Base-by-base conservation (phyloP, 2,797 vertebrate species). In the Orestias chungarensis region DNA sequence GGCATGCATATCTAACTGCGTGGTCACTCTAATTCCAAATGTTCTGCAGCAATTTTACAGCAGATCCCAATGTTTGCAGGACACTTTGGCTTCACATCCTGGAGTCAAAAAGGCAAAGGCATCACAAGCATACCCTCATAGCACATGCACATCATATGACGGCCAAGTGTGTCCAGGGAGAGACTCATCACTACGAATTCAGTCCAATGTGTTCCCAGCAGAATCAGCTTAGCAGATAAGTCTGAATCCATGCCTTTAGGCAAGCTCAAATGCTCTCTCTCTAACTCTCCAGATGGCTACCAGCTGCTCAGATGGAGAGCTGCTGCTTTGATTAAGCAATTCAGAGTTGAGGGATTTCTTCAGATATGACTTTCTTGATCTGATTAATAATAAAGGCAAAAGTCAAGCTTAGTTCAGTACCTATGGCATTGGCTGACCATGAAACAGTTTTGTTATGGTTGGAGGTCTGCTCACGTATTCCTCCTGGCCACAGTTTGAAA, bases 21-120 rank as follows among this genome's bases (percentile, higher is more conserved):
- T 75, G 82, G 80, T 87, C 84, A 85, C 80, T 86, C 82, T 80
- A 80, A 80, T 76, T 67, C 75, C 70, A 64, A 84, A 85, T 74
- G 82, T 81, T 89, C 87, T 84, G 79, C 75, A 85, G 75, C 55
- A 70, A 88, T 83, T 89, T 86, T 76, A 83, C 82, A 84, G 84
- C 72, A 74, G 64, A 25, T 66, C 64, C 80, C 90, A 80, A 90
- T 43, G 66, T 75, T 82, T 82, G 80, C 80, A 82, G 68, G 55
- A 40, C 20, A 54, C 61, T 74, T 74, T 49, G 0, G 54, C 66
- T 59, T 82, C 66, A 69, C 73, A 84, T 78, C 66, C 40, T 20
- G 29, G 64, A 86, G 57, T 79, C 79, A 82, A 78, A 80, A 66
- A 40, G 54, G 31, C 18, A 1, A 59, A 59, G 4, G 31, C 81